Evolutionary conservation across 2,888 invertebrate species (phyloP).

Genomic region (Latrodectus hesperus): DNA sequence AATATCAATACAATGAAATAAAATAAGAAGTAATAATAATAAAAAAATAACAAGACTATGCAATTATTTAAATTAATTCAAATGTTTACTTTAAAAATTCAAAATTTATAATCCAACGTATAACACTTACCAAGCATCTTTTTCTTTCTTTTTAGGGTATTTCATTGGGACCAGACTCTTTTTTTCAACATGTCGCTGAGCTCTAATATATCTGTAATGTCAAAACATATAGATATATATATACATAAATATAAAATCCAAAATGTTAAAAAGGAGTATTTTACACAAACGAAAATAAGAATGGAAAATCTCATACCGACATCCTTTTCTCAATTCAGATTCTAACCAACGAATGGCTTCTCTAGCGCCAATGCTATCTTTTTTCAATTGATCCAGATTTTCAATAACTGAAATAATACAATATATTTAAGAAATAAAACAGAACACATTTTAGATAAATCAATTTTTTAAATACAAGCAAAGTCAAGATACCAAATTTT

Average conservation of each 20-base stretch:
- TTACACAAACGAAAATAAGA: too few relatives aligned
- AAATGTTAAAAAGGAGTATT: background rate
- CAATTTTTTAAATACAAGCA: too few relatives aligned
- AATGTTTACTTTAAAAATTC: too few relatives aligned
- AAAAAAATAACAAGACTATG: too few relatives aligned
- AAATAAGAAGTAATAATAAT: too few relatives aligned
- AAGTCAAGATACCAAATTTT: too few relatives aligned
- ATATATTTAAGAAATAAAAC: background rate
- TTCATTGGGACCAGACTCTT: constrained; percentile 83
- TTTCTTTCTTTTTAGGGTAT: constrained; percentile 86
- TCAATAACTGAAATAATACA: constrained; percentile 83
- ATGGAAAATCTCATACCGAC: constrained; percentile 79
- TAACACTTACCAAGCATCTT: constrained; percentile 79
- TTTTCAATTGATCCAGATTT: constrained; percentile 90
- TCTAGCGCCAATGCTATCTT: constrained; percentile 86
- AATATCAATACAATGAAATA: too few relatives aligned
- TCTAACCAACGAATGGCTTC: constrained; percentile 96
- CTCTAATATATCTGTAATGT: constrained; percentile 79
- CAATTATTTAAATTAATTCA: too few relatives aligned
- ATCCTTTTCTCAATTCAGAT: constrained; percentile 88
- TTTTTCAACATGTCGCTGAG: constrained; percentile 89
- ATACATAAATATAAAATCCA: background rate
- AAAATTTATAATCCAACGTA: background rate
- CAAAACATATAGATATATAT: background rate
- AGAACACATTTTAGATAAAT: too few relatives aligned